Evolutionary conservation across 2,888 invertebrate species (phyloP), one percentile per base, ranked within the genome.

Genomic region (Chorisops tibialis): DNA sequence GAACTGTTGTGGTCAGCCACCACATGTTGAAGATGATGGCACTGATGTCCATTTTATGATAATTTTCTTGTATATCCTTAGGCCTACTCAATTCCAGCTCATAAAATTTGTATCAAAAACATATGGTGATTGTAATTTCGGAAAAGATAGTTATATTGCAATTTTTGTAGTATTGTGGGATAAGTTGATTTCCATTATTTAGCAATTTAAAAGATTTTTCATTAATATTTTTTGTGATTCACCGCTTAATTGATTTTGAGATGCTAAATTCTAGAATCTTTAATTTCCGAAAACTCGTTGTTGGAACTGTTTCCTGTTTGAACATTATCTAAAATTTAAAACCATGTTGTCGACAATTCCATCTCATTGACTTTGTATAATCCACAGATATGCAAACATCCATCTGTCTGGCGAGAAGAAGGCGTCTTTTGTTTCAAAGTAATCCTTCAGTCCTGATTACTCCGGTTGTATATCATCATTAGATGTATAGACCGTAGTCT

Each of bases 371-470:
- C 47, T 60, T 63, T 16, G 41, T 22, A 63, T 59, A 60, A 60
- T 41, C 54, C 41, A 54, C 54, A 63, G 38, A 63, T 21, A 49
- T n/a, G 24, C 35, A 35, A n/a, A 14, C 35, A 16, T 35, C 24
- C 54, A 9, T 38, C 41, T 39, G 21, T 37, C 38, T 35, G 19
- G 35, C 39, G 38, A 35, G 50, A 47, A 49, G 43, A 45, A n/a
- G 37, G 50, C 41, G 9, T 58, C 60, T 61, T 58, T 62, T 65
- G 62, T 65, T 65, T 65, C 60, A 49, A 35, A 62, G 52, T 62
- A 62, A 65, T 65, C 62, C 62, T 60, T 59, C 62, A 56, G 43
- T 39, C 38, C 51, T 62, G 62, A 65, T 62, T 62, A 62, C 60
- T 47, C 45, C 22, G 45, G 59, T 43, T 62, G 60, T 65, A 61